phyloP scores from a whole-genome alignment of 2,113 vertebrate species.

The Cariama cristata region DNA sequence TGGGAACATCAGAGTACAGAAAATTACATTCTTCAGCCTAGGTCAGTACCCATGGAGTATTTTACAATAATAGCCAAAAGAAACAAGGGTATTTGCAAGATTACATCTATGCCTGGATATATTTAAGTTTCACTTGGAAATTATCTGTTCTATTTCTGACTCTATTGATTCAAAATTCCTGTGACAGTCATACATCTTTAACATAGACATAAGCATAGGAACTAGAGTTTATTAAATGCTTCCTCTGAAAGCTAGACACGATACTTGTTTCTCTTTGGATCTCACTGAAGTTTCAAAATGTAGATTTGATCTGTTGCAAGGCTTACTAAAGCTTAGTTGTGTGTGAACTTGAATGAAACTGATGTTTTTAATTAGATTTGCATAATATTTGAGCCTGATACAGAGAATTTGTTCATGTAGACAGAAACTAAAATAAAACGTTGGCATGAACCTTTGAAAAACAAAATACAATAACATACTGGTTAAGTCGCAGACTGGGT shows the following conservation, averaged over 20 bases:
- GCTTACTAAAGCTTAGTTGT: not conserved
- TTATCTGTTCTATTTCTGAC: not conserved
- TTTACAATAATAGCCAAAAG: not conserved
- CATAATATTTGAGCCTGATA: not conserved
- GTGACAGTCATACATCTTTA: not conserved
- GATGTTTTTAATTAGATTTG: not conserved
- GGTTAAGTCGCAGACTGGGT: not conserved
- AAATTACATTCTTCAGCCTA: not conserved
- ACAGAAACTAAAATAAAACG: not conserved
- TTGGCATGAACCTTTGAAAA: not conserved
- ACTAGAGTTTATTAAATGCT: not conserved
- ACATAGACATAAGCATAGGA: not conserved
- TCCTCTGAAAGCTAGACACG: not conserved
- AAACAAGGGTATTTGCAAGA: not conserved
- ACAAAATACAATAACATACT: not conserved
- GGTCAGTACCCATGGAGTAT: not conserved
- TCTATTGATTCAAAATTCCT: not conserved
- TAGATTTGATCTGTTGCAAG: not conserved
- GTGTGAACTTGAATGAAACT: not conserved
- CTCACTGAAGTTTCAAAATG: not conserved
- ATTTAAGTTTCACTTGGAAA: not conserved
- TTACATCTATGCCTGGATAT: not conserved
- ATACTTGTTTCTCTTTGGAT: not conserved
- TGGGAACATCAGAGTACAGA: not conserved
- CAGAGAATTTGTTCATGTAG: not conserved